phyloP scores from a whole-genome alignment of 2,113 vertebrate genomes.

The Triplophysa rosa region DNA sequence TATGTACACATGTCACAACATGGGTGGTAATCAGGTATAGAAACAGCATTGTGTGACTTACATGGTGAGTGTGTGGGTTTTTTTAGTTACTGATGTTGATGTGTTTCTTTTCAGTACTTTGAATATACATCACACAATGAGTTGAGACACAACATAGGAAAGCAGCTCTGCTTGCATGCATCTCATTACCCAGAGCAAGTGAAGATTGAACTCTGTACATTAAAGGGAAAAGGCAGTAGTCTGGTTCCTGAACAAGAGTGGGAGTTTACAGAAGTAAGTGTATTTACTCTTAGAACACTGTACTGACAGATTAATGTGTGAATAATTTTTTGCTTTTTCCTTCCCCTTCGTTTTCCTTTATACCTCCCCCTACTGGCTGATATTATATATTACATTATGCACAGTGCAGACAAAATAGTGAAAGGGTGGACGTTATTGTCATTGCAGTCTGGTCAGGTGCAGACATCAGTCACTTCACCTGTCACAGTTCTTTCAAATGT shows the following conservation, averaged over 20 bases:
- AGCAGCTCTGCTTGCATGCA: conserved; percentile 87
- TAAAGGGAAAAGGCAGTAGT: conserved; percentile 75
- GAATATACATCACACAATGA: conserved; percentile 87
- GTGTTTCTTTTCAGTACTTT: conserved; percentile 80
- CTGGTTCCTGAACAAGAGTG: conserved; percentile 82
- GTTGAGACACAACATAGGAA: conserved; percentile 90
- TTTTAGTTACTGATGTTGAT: background rate
- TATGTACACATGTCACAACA: conserved; percentile 91
- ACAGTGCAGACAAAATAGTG: no score
- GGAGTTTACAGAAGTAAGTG: conserved; percentile 83
- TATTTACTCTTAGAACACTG: background rate
- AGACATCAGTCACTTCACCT: no score
- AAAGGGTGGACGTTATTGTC: no score
- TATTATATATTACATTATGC: no score
- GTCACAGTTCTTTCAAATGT: no score
- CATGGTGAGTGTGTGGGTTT: background rate
- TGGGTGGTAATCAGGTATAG: conserved; percentile 95
- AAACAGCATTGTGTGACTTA: background rate
- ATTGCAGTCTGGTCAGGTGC: no score
- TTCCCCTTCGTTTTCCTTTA: no score
- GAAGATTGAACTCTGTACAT: conserved; percentile 79
- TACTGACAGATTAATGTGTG: no score
- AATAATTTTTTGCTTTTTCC: background rate
- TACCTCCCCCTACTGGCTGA: no score
- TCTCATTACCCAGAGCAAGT: conserved; percentile 38